Base-by-base conservation (phyloP, 1,140 invertebrate species). In the Drosophila elegans region DNA sequence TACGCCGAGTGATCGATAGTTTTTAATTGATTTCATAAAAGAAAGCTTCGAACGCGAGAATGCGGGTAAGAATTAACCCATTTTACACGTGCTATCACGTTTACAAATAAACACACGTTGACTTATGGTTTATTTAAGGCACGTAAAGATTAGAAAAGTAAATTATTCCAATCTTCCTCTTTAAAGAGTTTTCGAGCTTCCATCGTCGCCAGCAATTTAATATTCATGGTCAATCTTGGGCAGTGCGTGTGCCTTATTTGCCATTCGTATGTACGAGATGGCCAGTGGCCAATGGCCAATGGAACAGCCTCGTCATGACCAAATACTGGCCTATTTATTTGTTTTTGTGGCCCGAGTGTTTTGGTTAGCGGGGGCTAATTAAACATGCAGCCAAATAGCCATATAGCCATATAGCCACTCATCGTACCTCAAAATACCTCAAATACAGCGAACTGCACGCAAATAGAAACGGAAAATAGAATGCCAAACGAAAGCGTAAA, bases 361-460 rank as follows among this genome's bases (percentile, higher is more conserved):
- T 78, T 76, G 52, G 61, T 85, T 78, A 85, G 63, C 81, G 61
- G 60, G 49, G 80, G 64, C 74, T 85, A 86, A 86, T 85, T 85
- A 88, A 61, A 76, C 76, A 88, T 82, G 82, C 83, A 66, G 56
- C 78, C 59, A 32, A 21, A 21, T 21, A 21, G 16, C 16, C 16
- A 63, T 21, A 21, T 21, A 21, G 16, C 16, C 16, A 63, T 21
- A 10, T 32, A 10, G 48, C 48, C 48, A 34, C 44, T 9, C 46
- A 49, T 13, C 46, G 27, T 2, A 49, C 6, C 64, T 68, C 64
- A 29, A 44, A 44, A 32, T 36, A 45, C 38, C 36, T 27, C 46
- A 55, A 55, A 27, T 29, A 42, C 63, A 73, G 45, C 54, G 61
- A 62, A 45, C 69, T 51, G 49, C 59, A 72, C 45, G 56, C 57